These are phyloP conservation scores for Mythimna albipuncta DNA, from an alignment of 2,888 invertebrate species.

Conservation along the genomic window DNA sequence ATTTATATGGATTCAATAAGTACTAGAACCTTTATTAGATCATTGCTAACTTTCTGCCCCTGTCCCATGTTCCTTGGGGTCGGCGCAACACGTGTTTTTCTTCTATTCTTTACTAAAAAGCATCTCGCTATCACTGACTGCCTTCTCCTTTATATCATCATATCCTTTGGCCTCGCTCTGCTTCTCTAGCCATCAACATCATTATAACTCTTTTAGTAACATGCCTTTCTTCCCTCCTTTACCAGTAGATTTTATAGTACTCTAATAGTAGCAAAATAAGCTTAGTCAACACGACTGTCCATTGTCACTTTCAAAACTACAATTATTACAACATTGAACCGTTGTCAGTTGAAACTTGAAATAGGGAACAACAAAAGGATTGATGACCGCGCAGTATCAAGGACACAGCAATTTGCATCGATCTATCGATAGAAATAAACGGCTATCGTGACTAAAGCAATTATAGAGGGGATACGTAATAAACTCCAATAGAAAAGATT, in stretches of 20 bases:
- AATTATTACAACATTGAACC: conserved; percentile 52
- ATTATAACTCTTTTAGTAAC: too few relatives aligned
- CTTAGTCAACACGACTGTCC: conserved; percentile 10
- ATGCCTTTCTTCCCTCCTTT: too few relatives aligned
- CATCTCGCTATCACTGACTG: too few relatives aligned
- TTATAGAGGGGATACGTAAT: conserved; percentile 66
- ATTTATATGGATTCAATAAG: too few relatives aligned
- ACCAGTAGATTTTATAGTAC: background rate
- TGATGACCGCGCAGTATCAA: conserved; percentile 58
- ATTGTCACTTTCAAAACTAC: conserved; percentile 53
- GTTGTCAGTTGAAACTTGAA: conserved; percentile 25
- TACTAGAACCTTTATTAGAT: too few relatives aligned
- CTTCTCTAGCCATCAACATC: too few relatives aligned
- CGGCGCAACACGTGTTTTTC: too few relatives aligned
- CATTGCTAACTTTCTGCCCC: background rate
- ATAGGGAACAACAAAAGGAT: conserved; percentile 54
- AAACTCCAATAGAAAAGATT: conserved; percentile 30
- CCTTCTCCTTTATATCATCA: too few relatives aligned
- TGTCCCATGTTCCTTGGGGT: too few relatives aligned
- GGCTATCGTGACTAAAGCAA: conserved; percentile 76
- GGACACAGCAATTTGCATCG: conserved; percentile 66
- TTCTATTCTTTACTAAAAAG: too few relatives aligned
- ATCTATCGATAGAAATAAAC: conserved; percentile 74
- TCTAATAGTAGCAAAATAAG: conserved; percentile 16
- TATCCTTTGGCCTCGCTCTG: too few relatives aligned